Evolutionary conservation across 2,113 vertebrate species (phyloP).

Genomic region (Syngnathoides biaculeatus): DNA sequence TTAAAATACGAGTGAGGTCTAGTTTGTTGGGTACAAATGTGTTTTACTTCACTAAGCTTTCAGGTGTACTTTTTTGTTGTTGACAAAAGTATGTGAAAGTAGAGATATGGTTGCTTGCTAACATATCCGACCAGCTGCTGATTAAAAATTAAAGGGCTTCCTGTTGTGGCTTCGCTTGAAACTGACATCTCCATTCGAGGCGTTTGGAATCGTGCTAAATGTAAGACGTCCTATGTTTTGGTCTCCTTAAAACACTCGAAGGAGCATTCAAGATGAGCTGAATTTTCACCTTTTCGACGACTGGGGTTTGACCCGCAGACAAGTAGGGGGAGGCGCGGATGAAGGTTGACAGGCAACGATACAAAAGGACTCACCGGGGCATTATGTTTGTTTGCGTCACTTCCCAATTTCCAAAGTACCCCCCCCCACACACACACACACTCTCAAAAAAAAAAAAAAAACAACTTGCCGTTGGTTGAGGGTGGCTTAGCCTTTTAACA

Average conservation of each 20-base stretch:
- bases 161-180: constrained; percentile 5
- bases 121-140: constrained; percentile 57
- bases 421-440: not conserved
- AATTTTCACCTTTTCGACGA: constrained; percentile 24
- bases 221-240: not conserved
- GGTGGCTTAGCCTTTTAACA: constrained; percentile 42
- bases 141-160: constrained; percentile 77
- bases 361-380: constrained; percentile 52
- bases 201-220: not conserved
- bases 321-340: constrained; percentile 32
- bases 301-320: constrained; percentile 26
- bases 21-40: not conserved
- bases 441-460: not conserved
- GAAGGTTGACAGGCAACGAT: constrained; percentile 55
- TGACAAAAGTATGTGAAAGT: constrained; percentile 1
- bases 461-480: constrained; percentile 23
- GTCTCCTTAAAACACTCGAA: not conserved
- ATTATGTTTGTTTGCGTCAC: constrained; percentile 37
- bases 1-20: not conserved
- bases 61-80: not conserved
- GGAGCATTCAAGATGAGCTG: not conserved
- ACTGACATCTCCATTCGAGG: not conserved
- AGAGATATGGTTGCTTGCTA: constrained; percentile 24
- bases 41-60: not conserved
- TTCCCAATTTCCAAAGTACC: constrained; percentile 23